Conservation (phyloP, 2,797 vertebrate species). For the Amphiprion clarkii region DNA sequence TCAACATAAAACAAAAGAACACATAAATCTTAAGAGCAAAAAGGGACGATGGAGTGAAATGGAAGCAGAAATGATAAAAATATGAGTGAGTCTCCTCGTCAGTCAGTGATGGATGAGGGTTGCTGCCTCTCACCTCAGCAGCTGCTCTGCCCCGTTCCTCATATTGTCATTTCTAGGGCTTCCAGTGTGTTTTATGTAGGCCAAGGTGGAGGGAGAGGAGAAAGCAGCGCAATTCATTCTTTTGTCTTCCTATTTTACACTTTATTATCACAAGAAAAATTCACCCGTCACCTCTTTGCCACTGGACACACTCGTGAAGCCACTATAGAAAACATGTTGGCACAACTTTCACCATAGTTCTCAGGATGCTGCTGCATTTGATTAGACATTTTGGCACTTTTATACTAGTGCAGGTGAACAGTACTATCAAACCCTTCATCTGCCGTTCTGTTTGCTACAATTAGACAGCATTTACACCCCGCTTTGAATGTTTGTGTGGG, state of each 20-base stretch:
- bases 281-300: background rate
- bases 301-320: background rate
- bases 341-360: background rate
- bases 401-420: background rate
- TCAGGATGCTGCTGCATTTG: background rate
- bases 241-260: background rate
- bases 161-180: conserved; percentile 74
- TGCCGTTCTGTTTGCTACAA: conserved; percentile 28
- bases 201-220: conserved; percentile 50
- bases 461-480: conserved; percentile 34
- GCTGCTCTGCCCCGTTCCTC: conserved; percentile 55
- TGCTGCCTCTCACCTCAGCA: conserved; percentile 41
- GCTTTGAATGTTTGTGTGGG: conserved; percentile 3
- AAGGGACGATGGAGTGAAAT: background rate
- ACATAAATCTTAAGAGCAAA: background rate
- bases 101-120: conserved; percentile 59
- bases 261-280: conserved; percentile 2
- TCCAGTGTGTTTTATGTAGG: conserved; percentile 70
- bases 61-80: background rate
- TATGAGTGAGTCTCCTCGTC: background rate
- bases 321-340: background rate
- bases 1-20: no score
- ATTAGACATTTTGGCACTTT: conserved; percentile 5
- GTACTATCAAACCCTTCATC: conserved; percentile 13
- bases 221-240: background rate